These are phyloP conservation scores for Syngnathoides biaculeatus DNA, from an alignment of 2,113 vertebrate genomes.

Conservation along the genomic window DNA sequence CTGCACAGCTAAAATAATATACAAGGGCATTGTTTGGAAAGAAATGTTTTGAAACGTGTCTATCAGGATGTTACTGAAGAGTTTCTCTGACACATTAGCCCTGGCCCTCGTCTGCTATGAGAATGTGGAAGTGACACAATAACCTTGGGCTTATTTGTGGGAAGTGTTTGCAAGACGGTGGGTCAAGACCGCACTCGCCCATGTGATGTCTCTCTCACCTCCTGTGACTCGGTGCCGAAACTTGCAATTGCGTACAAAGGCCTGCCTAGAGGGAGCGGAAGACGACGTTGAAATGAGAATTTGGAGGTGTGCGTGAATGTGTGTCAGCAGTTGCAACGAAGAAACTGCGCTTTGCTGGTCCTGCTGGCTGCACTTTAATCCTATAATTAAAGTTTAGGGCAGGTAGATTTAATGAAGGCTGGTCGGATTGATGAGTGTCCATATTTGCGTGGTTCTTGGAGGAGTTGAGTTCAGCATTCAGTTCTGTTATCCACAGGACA, in stretches of 20 bases:
- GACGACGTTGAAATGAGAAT: constrained; percentile 57
- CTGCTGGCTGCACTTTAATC: constrained; percentile 43
- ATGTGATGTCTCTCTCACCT: constrained; percentile 36
- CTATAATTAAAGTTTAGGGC: constrained; percentile 64
- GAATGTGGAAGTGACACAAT: constrained; percentile 21
- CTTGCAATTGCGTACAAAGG: constrained; percentile 6
- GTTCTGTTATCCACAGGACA: constrained; percentile 29
- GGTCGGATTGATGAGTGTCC: constrained; percentile 47
- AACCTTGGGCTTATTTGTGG: constrained; percentile 64
- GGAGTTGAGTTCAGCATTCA: constrained; percentile 56
- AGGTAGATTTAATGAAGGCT: constrained; percentile 58
- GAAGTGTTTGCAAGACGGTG: constrained; percentile 45
- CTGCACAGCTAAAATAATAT: neutral
- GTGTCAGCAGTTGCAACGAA: constrained; percentile 44
- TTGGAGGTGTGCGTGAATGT: constrained; percentile 44
- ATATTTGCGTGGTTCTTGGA: constrained; percentile 47
- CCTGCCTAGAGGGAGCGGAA: constrained; percentile 30
- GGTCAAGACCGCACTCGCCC: constrained; percentile 56
- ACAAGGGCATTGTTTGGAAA: neutral
- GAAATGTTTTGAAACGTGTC: constrained; percentile 52
- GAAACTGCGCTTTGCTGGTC: constrained; percentile 47
- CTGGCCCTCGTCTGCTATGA: constrained; percentile 45
- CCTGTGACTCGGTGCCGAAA: constrained; percentile 26
- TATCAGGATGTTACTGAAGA: constrained; percentile 66
- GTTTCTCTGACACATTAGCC: constrained; percentile 33